Evolutionary conservation across 2,113 vertebrate species (phyloP), one percentile per base, ranked within the genome.

Genomic region (Onychostoma macrolepis): DNA sequence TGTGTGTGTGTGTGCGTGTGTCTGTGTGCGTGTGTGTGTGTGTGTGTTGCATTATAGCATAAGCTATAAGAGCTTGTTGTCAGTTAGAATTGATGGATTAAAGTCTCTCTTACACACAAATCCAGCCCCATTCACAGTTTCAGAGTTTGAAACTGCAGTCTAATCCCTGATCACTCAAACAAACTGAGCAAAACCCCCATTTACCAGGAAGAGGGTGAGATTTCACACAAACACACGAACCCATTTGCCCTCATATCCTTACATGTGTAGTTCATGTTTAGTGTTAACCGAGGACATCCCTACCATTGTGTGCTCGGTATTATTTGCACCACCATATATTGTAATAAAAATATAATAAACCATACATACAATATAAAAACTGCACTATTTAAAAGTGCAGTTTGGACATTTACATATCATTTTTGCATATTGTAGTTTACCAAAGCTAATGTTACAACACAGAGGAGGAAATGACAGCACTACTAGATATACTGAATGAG

Each of bases 161-260:
- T 69, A 83, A 83, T 83, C 80, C 80, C 63, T 15, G 10, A 69
- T 48, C 80, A 33, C 41, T 69, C 80, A 83, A 69, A 61, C 21
- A 15, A 80, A 80, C 33, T 33, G 2, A 79, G 36, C 77, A 56
- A 36, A 19, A 5, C 26, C 76, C 24, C 1, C 12, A 1, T 9
- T 24, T 9, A 63, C 7, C 78, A 41, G 78, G 21, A 63, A 80
- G 33, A 38, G 53, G 33, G 24, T n/a, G 24, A 61, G 33, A 36
- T 36, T 79, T 79, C 17, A 7, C 50, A 21, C 17, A 53, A 19
- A 53, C 17, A 78, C 26, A 83, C 28, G 72, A 83, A 84, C 69
- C 7, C 63, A 24, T 53, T 53, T 26, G 12, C 75, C 45, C 8
- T 21, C 10, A 41, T n/a, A n/a, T 41, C 19, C 19, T 69, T 72